These are phyloP conservation scores for Mesoclemmys tuberculata DNA, from an alignment of 2,113 vertebrate species.

Conservation along the genomic window DNA sequence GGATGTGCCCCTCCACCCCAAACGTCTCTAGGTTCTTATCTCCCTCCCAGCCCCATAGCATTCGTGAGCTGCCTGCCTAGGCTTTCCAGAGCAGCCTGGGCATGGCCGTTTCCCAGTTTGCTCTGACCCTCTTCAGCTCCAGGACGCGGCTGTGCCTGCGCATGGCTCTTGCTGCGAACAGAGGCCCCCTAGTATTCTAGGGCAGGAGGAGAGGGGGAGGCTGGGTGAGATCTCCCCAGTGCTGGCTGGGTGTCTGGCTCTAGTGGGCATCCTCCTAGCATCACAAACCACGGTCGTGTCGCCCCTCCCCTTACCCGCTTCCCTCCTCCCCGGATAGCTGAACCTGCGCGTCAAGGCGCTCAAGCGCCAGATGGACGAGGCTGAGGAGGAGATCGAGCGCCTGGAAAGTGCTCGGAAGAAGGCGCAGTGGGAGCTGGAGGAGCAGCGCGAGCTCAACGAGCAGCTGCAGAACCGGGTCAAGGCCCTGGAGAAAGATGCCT, in stretches of 20 bases:
- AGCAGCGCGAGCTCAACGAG: conserved; percentile 91
- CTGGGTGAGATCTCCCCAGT: background rate
- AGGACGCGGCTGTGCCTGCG: background rate
- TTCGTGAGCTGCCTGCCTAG: too few relatives aligned
- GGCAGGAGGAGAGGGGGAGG: background rate
- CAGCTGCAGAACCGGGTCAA: conserved; percentile 87
- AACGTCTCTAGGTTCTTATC: background rate
- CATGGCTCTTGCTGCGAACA: background rate
- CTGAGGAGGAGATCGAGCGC: conserved; percentile 92
- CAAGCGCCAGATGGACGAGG: conserved; percentile 94
- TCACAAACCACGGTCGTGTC: background rate
- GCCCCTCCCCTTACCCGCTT: background rate
- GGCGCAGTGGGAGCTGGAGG: conserved; percentile 91
- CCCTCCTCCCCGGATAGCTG: conserved; percentile 75
- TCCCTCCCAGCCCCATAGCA: background rate
- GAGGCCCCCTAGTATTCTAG: background rate
- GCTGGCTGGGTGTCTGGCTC: background rate
- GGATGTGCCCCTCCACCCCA: background rate
- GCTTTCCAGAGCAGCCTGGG: background rate
- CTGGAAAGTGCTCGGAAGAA: conserved; percentile 89
- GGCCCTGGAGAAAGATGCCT: conserved; percentile 89
- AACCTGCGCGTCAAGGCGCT: conserved; percentile 91
- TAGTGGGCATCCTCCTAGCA: background rate
- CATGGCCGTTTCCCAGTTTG: background rate
- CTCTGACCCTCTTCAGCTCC: background rate